phyloP scores from a whole-genome alignment of 1,140 invertebrate genomes.

The Araneus ventricosus region DNA sequence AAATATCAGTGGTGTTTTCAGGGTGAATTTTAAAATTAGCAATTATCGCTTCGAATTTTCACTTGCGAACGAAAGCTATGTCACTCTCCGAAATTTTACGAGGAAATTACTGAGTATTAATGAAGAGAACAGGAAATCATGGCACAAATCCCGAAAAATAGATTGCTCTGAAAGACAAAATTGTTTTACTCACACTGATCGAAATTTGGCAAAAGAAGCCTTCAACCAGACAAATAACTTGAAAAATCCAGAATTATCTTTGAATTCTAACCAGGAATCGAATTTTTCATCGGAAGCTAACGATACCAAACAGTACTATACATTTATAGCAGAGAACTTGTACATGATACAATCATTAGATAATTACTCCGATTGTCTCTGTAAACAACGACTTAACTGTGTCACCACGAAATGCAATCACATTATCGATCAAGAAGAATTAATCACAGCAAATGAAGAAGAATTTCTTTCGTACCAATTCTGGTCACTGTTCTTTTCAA shows the following conservation, averaged over 20 bases:
- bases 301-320: not conserved
- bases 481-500: conserved; percentile 52
- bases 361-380: not conserved
- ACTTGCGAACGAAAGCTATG: not conserved
- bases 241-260: not conserved
- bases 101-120: not conserved
- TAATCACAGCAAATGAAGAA: not conserved
- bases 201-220: not conserved
- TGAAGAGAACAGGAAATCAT: not conserved
- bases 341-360: not conserved
- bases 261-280: not conserved
- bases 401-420: not conserved
- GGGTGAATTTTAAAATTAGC: not conserved
- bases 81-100: not conserved
- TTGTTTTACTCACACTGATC: not conserved
- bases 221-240: not conserved
- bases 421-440: not conserved
- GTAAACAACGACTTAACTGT: not conserved
- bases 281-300: not conserved
- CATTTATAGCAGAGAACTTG: not conserved
- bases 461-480: conserved; percentile 56
- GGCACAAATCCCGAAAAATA: not conserved
- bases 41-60: not conserved
- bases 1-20: not conserved
- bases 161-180: too few species aligned